These are phyloP conservation scores for Poecilia picta DNA, from an alignment of 2,797 vertebrate species.

Conservation along the genomic window DNA sequence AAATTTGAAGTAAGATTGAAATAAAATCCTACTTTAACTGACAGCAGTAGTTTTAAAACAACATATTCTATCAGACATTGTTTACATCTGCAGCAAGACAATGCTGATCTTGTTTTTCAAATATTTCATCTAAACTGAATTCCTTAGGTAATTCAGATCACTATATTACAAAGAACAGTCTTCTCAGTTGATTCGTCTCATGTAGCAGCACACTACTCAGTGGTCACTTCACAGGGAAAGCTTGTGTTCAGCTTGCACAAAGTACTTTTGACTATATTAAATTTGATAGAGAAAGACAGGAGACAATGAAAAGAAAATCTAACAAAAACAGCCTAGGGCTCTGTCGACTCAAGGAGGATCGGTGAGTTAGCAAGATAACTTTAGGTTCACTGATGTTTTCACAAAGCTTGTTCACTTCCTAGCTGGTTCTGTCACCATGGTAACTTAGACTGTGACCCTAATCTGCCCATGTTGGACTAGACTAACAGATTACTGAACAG, in stretches of 20 bases:
- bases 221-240: neutral
- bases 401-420: neutral
- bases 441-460: neutral
- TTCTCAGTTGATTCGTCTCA: neutral
- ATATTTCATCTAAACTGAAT: neutral
- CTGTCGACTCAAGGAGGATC: neutral
- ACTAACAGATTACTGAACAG: neutral
- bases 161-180: neutral
- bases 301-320: neutral
- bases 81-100: neutral
- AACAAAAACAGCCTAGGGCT: neutral
- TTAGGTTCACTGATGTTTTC: neutral
- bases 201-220: neutral
- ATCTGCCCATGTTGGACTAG: neutral
- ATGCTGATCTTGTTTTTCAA: neutral
- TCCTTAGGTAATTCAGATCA: neutral
- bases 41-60: neutral
- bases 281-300: neutral
- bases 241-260: neutral
- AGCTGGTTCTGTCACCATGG: neutral
- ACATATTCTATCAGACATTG: neutral
- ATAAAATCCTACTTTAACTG: neutral
- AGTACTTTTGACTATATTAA: neutral
- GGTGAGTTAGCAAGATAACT: neutral
- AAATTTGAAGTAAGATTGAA: neutral